phyloP scores from a whole-genome alignment of 2,113 vertebrate genomes.

The Syngnathus typhle region DNA sequence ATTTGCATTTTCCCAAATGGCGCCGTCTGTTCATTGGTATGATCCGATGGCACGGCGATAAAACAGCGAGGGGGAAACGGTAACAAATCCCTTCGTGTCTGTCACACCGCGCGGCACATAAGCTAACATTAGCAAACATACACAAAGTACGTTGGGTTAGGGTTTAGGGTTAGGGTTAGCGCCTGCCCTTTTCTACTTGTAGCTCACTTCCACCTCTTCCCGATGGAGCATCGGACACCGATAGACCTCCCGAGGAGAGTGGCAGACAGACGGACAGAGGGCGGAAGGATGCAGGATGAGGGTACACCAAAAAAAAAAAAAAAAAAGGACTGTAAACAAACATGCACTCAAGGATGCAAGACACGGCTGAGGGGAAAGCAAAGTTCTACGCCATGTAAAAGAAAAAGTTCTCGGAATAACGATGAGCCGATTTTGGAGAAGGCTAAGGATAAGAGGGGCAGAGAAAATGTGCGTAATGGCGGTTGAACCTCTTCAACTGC shows the following conservation, averaged over 20 bases:
- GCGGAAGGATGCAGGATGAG: conserved; percentile 43
- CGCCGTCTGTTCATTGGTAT: conserved; percentile 30
- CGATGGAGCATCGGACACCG: conserved; percentile 22
- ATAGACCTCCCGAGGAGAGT: conserved; percentile 30
- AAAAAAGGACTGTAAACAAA: conserved; percentile 29
- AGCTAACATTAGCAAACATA: not conserved
- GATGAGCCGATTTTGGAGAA: conserved; percentile 19
- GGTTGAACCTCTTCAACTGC: conserved; percentile 45
- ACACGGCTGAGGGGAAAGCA: conserved; percentile 10
- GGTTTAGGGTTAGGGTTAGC: no score
- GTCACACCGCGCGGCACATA: conserved; percentile 12
- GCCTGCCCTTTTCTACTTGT: conserved; percentile 6
- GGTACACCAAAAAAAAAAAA: conserved; percentile 23
- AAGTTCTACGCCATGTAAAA: conserved; percentile 25
- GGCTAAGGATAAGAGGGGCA: conserved; percentile 7
- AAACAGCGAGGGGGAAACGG: conserved; percentile 14
- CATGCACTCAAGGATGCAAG: conserved; percentile 18
- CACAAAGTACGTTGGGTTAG: not conserved
- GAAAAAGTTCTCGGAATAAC: conserved; percentile 10
- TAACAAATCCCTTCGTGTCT: conserved; percentile 13
- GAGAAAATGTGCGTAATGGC: conserved; percentile 19
- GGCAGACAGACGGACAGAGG: conserved; percentile 31
- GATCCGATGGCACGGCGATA: conserved; percentile 37
- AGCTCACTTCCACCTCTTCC: conserved; percentile 35
- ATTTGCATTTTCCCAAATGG: conserved; percentile 31